A percentile compares a stretch with the other conserved stretches of the same genome.
Evolutionary conservation across 2,888 invertebrate species (phyloP).

Genomic region (Phlogophora meticulosa): DNA sequence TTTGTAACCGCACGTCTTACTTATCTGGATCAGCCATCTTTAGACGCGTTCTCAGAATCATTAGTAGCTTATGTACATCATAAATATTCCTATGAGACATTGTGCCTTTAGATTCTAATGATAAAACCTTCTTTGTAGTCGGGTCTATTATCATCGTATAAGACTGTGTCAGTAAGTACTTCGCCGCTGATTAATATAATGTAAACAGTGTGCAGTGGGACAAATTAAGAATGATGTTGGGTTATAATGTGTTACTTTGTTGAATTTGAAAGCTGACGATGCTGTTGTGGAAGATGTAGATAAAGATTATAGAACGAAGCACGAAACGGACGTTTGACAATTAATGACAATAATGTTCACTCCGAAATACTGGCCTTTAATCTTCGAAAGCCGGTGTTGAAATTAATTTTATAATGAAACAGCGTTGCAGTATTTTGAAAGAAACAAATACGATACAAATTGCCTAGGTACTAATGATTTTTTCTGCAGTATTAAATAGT

Average conservation of each 20-base stretch:
- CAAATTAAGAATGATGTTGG: conserved; percentile 18
- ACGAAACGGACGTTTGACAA: too few species aligned
- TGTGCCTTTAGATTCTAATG: conserved; percentile 32
- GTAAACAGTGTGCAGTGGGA: conserved; percentile 23
- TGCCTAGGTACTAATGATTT: too few species aligned
- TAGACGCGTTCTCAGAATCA: conserved; percentile 36
- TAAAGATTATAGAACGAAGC: not conserved
- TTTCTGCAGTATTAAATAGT: conserved; percentile 32
- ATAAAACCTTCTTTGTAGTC: conserved; percentile 50
- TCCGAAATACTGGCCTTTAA: conserved; percentile 18
- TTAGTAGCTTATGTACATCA: conserved; percentile 29
- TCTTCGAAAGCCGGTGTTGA: conserved; percentile 36
- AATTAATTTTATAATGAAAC: conserved; percentile 40
- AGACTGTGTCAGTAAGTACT: not conserved
- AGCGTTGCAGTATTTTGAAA: conserved; percentile 34
- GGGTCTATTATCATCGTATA: conserved; percentile 21
- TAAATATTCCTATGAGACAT: conserved; percentile 40
- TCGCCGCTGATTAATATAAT: conserved; percentile 30
- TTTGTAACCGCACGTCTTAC: conserved; percentile 18
- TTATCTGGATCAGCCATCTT: conserved; percentile 41
- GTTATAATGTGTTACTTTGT: not conserved
- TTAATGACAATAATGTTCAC: too few species aligned
- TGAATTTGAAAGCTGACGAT: conserved; percentile 4
- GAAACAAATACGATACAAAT: too few species aligned
- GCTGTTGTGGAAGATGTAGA: not conserved